Conservation (phyloP, 1,140 invertebrate species). For the Lethocerus indicus region DNA sequence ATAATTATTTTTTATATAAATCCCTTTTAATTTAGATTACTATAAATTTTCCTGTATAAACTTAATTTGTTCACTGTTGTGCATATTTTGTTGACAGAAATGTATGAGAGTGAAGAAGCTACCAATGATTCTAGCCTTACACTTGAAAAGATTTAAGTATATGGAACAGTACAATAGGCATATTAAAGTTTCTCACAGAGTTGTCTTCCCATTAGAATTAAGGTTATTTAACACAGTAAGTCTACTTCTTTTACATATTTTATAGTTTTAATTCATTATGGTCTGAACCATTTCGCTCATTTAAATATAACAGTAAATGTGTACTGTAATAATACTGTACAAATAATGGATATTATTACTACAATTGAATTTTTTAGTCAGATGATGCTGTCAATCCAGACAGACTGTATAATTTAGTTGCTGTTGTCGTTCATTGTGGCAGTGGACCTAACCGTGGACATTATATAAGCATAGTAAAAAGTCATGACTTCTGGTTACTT, state of each 20-base stretch:
- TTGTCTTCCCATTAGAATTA: conserved; percentile 95
- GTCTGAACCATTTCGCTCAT: too few species aligned
- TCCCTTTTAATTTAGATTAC: too few species aligned
- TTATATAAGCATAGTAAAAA: conserved; percentile 99
- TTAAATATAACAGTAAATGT: too few species aligned
- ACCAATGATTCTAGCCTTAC: conserved; percentile 91
- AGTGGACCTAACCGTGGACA: conserved; percentile 97
- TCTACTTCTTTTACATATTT: too few species aligned
- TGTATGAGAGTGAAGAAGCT: conserved; percentile 96
- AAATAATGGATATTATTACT: too few species aligned
- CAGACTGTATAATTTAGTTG: conserved; percentile 92
- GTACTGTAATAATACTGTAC: too few species aligned
- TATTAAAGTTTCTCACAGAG: conserved; percentile 96
- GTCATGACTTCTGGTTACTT: conserved; percentile 95
- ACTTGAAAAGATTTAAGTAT: conserved; percentile 98
- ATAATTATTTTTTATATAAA: too few species aligned
- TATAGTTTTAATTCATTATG: too few species aligned
- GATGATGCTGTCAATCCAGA: conserved; percentile 96
- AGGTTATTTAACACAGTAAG: conserved; percentile 92
- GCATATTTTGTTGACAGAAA: too few species aligned
- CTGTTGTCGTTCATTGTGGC: conserved; percentile 98
- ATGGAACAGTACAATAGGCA: conserved; percentile 97
- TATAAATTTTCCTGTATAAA: too few species aligned
- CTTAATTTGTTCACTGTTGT: too few species aligned
- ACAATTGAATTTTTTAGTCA: conserved; percentile 70